Percentiles rank a stretch among this genome's conserved stretches.
Evolutionary conservation across 2,797 vertebrate species (phyloP).

Genomic region (Serranus cabrilla): DNA sequence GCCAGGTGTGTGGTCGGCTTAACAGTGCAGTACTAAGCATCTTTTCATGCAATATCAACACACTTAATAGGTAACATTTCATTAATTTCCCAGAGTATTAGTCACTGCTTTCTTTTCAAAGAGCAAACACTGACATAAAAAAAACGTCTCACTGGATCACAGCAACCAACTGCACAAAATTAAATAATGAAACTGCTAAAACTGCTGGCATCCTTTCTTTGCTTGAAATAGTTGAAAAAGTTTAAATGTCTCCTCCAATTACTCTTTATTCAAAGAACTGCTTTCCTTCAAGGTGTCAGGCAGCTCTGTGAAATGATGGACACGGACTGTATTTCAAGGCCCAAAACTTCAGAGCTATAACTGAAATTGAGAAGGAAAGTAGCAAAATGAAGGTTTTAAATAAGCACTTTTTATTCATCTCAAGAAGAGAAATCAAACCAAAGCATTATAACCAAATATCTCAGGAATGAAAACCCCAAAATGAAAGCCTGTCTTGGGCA

Average conservation of each 20-base stretch:
- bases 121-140: conserved; percentile 4
- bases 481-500: conserved; percentile 36
- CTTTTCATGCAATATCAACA: conserved; percentile 12
- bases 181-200: neutral
- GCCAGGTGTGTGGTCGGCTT: conserved; percentile 41
- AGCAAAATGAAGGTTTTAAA: neutral
- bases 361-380: conserved; percentile 1
- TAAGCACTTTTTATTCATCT: neutral
- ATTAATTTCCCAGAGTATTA: neutral
- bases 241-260: conserved; percentile 14
- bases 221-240: conserved; percentile 7
- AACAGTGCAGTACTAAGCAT: conserved; percentile 2
- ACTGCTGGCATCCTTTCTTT: conserved; percentile 1
- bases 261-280: neutral
- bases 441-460: conserved; percentile 35
- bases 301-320: conserved; percentile 18
- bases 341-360: conserved; percentile 18
- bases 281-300: neutral
- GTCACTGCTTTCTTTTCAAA: neutral
- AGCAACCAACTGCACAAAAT: neutral
- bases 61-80: neutral
- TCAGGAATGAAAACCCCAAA: conserved; percentile 30
- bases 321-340: neutral
- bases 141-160: neutral
- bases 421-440: conserved; percentile 8